Evolutionary conservation across 2,888 invertebrate species (phyloP), one percentile per base, ranked within the genome.

Genomic region (Papilio elwesi): DNA sequence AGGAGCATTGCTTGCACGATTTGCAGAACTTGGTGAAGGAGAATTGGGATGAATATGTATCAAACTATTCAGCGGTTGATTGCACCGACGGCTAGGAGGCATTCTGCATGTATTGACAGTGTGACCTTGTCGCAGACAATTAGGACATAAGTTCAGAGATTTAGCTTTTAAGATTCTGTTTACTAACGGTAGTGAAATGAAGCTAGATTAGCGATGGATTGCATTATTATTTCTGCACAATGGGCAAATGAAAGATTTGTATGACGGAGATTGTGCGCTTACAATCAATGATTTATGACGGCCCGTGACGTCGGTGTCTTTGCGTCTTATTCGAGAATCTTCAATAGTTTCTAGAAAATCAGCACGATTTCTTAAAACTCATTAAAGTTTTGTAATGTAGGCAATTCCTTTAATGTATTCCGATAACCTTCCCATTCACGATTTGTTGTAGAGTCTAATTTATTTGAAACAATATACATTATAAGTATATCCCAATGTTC

Each of bases 331-430:
- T 26, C 26, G 26, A 26, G 26, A 26, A 26, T 26, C 26, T 26
- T 26, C 62, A 15, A 62, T 62, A 13, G 38, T 62, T 26, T 62
- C 36, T 13, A 62, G 38, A 2, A 62, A 36, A 62, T 62, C 62
- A 38, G 62, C 26, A 13, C 62, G 62, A 43, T 12, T 13, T 6
- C 13, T 62, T 13, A 36, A 11, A 38, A 62, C 0, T 9, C 26
- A 2, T 11, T 36, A 3, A 62, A 36, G 10, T 10, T 26, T 38
- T 38, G 9, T 26, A 26, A 26, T 2, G 26, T 26, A 4, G 26
- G 26, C 4, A 26, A 26, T 26, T 26, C 26, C 26, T 26, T 26
- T 26, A 26, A 26, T 26, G 26, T 26, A 26, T 26, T 26, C 26
- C 26, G 26, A 4, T 26, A 11, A 62, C 36, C 26, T 62, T 62